These are phyloP conservation scores for Phyllopteryx taeniolatus DNA, from an alignment of 2,113 vertebrate species.

Conservation along the genomic window DNA sequence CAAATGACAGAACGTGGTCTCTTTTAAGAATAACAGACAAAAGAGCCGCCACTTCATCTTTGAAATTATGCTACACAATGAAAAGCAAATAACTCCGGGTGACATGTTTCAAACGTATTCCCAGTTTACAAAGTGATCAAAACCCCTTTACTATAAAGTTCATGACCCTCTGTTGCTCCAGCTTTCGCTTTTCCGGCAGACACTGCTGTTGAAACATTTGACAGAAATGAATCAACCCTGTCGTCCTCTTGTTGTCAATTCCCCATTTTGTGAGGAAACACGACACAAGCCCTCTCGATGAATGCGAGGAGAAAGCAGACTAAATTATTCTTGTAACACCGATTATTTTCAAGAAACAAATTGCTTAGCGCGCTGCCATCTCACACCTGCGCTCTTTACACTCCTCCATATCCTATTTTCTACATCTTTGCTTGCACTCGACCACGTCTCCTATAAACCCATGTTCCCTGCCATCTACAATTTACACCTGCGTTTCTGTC, in stretches of 20 bases:
- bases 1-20: neutral
- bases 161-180: constrained; percentile 21
- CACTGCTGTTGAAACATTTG: constrained; percentile 31
- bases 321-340: constrained; percentile 47
- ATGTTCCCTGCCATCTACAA: constrained; percentile 39
- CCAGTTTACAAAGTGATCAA: constrained; percentile 31
- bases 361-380: constrained; percentile 20
- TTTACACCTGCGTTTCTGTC: constrained; percentile 49
- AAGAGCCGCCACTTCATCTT: neutral
- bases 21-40: neutral
- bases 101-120: constrained; percentile 33
- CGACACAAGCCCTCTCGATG: constrained; percentile 36
- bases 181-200: constrained; percentile 32
- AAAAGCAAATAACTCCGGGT: constrained; percentile 18
- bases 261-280: constrained; percentile 38
- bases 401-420: constrained; percentile 17
- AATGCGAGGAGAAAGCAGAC: constrained; percentile 44
- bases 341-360: constrained; percentile 57
- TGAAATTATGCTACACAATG: neutral
- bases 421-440: constrained; percentile 43
- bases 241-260: constrained; percentile 44
- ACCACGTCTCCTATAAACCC: constrained; percentile 48
- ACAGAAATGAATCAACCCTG: constrained; percentile 42
- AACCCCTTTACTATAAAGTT: constrained; percentile 26
- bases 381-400: constrained; percentile 40